Evolutionary conservation across 2,113 vertebrate genomes (phyloP), one percentile per base, ranked within the genome.

Genomic region (Danionella cerebrum): DNA sequence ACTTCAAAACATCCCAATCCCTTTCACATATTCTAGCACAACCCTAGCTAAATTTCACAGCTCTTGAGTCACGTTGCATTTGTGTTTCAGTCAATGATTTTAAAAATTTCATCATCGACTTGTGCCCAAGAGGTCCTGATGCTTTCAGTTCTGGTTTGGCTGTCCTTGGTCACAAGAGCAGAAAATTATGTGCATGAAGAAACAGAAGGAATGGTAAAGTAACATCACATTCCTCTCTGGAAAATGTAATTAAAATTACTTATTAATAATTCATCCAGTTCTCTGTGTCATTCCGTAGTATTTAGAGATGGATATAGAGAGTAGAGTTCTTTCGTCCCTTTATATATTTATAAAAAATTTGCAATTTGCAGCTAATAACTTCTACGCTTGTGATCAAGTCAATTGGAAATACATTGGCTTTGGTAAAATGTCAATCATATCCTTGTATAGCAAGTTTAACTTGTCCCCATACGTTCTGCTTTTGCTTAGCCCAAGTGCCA

Each of bases 211-310:
- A 58, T 44, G 62, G n/a, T 21, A 45, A 58, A 13, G 16, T 18
- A 18, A 24, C 18, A 53, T 16, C 25, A 38, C 27, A 45, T 13
- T 16, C 52, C 33, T 69, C 65, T 48, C 24, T 50, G 58, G 9
- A 18, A 51, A 2, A 2, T 55, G 42, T 64, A 73, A 73, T 73
- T 64, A 64, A 21, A n/a, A 55, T 16, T 36, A 59, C 63, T 68
- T 33, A 68, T 48, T 12, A 72, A 68, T 59, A 52, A 47, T 50
- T 31, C 16, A 63, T 63, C 35, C 16, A 6, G 59, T 47, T 63
- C 42, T 33, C 27, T 11, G 41, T 21, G 59, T 22, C 35, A 22
- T 48, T 48, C 25, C 6, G 35, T n/a, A n/a, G n/a, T n/a, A n/a
- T n/a, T n/a, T n/a, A n/a, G 16, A 27, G 24, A 16, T 42, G 21